Evolutionary conservation across 2,888 invertebrate species (phyloP), one percentile per base, ranked within the genome.

Genomic region (Limnephilus marmoratus): DNA sequence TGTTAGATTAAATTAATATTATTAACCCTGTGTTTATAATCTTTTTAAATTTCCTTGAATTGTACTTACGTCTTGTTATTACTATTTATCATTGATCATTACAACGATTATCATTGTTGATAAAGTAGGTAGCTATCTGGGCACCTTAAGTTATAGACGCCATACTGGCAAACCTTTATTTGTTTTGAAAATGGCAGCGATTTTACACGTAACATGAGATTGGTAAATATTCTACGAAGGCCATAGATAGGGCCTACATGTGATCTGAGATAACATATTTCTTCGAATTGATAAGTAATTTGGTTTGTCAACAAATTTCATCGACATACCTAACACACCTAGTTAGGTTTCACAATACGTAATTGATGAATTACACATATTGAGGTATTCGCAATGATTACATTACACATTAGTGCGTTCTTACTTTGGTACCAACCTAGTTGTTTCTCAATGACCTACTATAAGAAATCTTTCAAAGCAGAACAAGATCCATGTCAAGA

Each of bases 401-500:
- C 18, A 68, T 41, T 41, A 37, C 37, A 37, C 68, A 68, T 68
- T 24, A 68, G 68, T 68, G 24, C 24, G 68, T 68, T 24, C 24
- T 68, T 68, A 68, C 9, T 24, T 68, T 7, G n/a, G 68, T 68
- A 68, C 68, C 24, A 34, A 82, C 68, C 24, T 82, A 82, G 34
- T 18, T 34, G 31, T 82, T 82, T 82, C 82, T 34, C 34, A 82
- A 82, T 82, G 82, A 82, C 82, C 82, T 34, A 82, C 82, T 82
- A 13, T 82, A 34, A 82, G 31, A 82, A 82, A 34, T 68, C 82
- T 34, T 82, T 34, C 82, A 34, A 82, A 34, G 82, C 82, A 82
- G 15, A 31, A 82, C 82, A 34, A 82, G 82, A 82, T 82, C 31
- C 82, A 34, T 82, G 82, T 82, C 82, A 82, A 82, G 82, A 82